These are phyloP conservation scores for Lepus americanus DNA, from an alignment of 2,113 vertebrate species.

Conservation along the genomic window DNA sequence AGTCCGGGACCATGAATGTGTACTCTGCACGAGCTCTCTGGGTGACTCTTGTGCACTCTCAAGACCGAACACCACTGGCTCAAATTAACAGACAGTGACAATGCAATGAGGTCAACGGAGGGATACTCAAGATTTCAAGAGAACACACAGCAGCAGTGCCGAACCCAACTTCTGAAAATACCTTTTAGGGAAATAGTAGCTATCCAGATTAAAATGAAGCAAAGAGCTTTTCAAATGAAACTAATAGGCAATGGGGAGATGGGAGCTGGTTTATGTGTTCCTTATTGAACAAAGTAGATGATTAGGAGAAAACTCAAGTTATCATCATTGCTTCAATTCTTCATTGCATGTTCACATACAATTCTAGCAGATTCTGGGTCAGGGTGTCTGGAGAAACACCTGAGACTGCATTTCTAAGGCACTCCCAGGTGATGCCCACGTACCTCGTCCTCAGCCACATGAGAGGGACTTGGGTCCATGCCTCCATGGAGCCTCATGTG, in stretches of 20 bases:
- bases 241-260: neutral
- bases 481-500: fast-evolving
- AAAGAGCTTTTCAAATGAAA: neutral
- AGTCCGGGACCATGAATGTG: too few species aligned
- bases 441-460: neutral
- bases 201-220: neutral
- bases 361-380: neutral
- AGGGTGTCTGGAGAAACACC: neutral
- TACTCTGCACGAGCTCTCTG: neutral
- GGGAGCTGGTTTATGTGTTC: neutral
- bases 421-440: neutral
- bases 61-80: neutral
- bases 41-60: neutral
- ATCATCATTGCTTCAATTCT: neutral
- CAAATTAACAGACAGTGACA: neutral
- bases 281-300: neutral
- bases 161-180: neutral
- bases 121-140: neutral
- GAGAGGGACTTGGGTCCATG: neutral
- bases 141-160: neutral
- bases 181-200: neutral
- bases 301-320: neutral
- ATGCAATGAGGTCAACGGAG: neutral
- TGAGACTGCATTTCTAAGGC: neutral
- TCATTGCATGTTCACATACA: neutral